These are phyloP conservation scores for Acrossocheilus wenchowensis DNA, from an alignment of 2,797 vertebrate genomes.

Conservation along the genomic window DNA sequence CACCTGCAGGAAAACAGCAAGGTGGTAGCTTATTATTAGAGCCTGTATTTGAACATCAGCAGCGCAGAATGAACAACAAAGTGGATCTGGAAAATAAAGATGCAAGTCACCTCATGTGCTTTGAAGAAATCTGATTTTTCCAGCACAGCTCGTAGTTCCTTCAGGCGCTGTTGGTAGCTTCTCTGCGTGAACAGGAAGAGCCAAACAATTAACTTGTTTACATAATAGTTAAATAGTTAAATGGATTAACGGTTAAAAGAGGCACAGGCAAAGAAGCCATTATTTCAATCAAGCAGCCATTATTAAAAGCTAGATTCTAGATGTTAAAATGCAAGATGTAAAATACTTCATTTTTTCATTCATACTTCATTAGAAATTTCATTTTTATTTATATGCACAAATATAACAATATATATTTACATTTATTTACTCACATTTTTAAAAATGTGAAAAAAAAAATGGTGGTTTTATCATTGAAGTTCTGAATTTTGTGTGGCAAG, in stretches of 20 bases:
- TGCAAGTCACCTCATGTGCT: slow-evolving; percentile 81
- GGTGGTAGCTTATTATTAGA: background rate
- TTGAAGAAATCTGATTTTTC: slow-evolving; percentile 84
- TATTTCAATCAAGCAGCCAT: background rate
- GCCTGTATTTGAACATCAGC: background rate
- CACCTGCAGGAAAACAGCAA: slow-evolving; percentile 72
- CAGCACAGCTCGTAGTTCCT: slow-evolving; percentile 77
- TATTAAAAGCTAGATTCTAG: background rate
- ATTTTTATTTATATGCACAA: background rate
- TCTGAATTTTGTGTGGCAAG: no score
- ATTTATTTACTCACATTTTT: background rate
- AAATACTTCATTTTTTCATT: no score
- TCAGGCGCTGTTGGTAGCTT: slow-evolving; percentile 75
- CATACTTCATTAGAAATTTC: background rate
- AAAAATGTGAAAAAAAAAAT: background rate
- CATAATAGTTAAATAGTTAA: background rate
- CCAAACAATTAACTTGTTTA: background rate
- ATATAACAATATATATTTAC: background rate
- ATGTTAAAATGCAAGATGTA: background rate
- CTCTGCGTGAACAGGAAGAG: slow-evolving; percentile 72
- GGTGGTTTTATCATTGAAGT: no score
- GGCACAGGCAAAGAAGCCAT: background rate
- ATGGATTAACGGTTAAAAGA: slow-evolving; percentile 5
- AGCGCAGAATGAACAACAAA: background rate
- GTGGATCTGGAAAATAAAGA: background rate